Evolutionary conservation across 2,888 invertebrate species (phyloP).

Genomic region (Plagiodera versicolora): DNA sequence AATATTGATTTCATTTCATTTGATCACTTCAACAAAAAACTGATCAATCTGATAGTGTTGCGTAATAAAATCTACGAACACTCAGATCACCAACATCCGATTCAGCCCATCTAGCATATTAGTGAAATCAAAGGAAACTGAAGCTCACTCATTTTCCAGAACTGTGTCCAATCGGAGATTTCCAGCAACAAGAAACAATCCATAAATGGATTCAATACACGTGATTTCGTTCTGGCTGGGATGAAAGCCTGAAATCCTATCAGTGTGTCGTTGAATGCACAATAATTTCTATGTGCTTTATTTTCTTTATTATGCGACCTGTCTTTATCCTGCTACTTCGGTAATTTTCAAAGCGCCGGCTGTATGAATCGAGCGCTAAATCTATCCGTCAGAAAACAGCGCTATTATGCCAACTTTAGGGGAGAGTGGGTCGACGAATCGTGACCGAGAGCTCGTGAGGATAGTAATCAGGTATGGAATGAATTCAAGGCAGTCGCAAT

Average conservation of each 20-base stretch:
- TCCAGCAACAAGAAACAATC: conserved; percentile 24
- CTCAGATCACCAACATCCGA: no score
- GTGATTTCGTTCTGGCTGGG: conserved; percentile 26
- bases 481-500: neutral
- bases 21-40: no score
- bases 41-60: no score
- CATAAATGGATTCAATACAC: conserved; percentile 30
- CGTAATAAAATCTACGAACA: no score
- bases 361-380: conserved; percentile 46
- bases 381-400: conserved; percentile 48
- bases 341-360: conserved; percentile 47
- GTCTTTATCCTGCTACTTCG: conserved; percentile 46
- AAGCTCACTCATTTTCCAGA: neutral
- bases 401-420: conserved; percentile 45
- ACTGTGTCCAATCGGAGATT: neutral
- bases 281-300: conserved; percentile 42
- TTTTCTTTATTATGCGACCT: conserved; percentile 37
- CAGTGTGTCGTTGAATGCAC: conserved; percentile 37
- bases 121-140: neutral
- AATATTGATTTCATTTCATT: no score
- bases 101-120: neutral
- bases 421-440: conserved; percentile 20
- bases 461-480: neutral
- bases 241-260: conserved; percentile 34
- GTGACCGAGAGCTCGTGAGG: neutral